Evolutionary conservation across 2,113 vertebrate species (phyloP).

Genomic region (Polypterus bichir): DNA sequence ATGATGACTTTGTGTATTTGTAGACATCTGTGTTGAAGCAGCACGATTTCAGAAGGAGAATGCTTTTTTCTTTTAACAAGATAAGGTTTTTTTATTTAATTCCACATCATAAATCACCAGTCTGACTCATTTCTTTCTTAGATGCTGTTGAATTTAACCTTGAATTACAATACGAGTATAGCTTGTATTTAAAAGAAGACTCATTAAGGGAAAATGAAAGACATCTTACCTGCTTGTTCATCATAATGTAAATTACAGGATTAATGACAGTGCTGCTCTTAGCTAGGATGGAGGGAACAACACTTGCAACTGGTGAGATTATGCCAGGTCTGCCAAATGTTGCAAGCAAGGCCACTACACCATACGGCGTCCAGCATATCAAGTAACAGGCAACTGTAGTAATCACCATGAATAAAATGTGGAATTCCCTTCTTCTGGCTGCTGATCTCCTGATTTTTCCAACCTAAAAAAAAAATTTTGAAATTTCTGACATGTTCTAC

Average conservation of each 20-base stretch:
- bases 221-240: conserved; percentile 64
- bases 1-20: no score
- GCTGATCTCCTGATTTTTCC: conserved; percentile 58
- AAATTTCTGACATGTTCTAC: background rate
- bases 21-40: no score
- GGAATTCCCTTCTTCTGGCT: conserved; percentile 58
- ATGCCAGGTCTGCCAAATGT: conserved; percentile 57
- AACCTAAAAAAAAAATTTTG: conserved; percentile 34
- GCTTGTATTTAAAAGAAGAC: no score
- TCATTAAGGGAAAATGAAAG: no score
- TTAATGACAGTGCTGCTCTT: conserved; percentile 76
- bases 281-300: conserved; percentile 63
- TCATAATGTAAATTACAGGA: conserved; percentile 69
- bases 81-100: no score
- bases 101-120: no score
- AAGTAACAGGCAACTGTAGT: conserved; percentile 59
- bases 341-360: conserved; percentile 61
- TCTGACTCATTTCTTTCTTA: no score
- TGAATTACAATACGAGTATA: no score
- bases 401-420: conserved; percentile 64
- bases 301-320: conserved; percentile 55
- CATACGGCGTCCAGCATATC: conserved; percentile 67
- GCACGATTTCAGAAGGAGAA: no score
- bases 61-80: no score
- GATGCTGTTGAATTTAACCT: no score